These are phyloP conservation scores for Stenichneumon culpator DNA, from an alignment of 2,888 invertebrate genomes.

Conservation along the genomic window DNA sequence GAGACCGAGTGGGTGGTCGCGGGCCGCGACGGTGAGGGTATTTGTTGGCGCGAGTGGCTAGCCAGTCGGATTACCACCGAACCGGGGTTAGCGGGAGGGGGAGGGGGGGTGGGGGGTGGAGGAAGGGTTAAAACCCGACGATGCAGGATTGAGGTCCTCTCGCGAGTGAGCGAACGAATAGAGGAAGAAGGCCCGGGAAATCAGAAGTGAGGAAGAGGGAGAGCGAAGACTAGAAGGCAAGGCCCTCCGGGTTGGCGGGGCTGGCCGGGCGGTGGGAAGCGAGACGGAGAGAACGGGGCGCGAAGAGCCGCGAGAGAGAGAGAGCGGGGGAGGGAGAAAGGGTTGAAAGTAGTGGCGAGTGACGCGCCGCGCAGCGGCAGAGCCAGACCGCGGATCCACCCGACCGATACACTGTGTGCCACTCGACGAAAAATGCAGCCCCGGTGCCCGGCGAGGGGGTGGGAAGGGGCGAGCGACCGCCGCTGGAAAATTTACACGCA, in stretches of 20 bases:
- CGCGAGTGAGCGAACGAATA: slow-evolving; percentile 50
- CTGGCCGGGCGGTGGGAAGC: slow-evolving; percentile 60
- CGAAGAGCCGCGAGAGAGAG: background rate
- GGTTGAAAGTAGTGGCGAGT: slow-evolving; percentile 62
- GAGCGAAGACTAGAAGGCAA: slow-evolving; percentile 50
- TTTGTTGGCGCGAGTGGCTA: slow-evolving; percentile 85
- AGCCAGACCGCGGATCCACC: slow-evolving; percentile 62
- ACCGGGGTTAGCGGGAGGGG: slow-evolving; percentile 71
- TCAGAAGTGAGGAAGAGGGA: slow-evolving; percentile 56
- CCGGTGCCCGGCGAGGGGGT: slow-evolving; percentile 67
- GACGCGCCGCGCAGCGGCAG: slow-evolving; percentile 64
- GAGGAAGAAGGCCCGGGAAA: slow-evolving; percentile 58
- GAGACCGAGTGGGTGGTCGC: slow-evolving; percentile 74
- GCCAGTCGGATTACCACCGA: slow-evolving; percentile 85
- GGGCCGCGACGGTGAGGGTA: slow-evolving; percentile 82
- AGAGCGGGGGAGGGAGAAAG: slow-evolving; percentile 34
- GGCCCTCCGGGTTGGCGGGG: slow-evolving; percentile 39
- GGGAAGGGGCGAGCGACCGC: slow-evolving; percentile 79
- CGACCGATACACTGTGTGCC: slow-evolving; percentile 77
- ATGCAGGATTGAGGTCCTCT: slow-evolving; percentile 59
- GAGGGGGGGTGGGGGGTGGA: slow-evolving; percentile 67
- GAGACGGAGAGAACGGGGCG: slow-evolving; percentile 55
- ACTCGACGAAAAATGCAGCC: slow-evolving; percentile 84
- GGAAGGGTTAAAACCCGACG: slow-evolving; percentile 51
- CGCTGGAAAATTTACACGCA: slow-evolving; percentile 85